Evolutionary conservation across 2,797 vertebrate genomes (phyloP), one percentile per base, ranked within the genome.

Genomic region (Falco naumanni): DNA sequence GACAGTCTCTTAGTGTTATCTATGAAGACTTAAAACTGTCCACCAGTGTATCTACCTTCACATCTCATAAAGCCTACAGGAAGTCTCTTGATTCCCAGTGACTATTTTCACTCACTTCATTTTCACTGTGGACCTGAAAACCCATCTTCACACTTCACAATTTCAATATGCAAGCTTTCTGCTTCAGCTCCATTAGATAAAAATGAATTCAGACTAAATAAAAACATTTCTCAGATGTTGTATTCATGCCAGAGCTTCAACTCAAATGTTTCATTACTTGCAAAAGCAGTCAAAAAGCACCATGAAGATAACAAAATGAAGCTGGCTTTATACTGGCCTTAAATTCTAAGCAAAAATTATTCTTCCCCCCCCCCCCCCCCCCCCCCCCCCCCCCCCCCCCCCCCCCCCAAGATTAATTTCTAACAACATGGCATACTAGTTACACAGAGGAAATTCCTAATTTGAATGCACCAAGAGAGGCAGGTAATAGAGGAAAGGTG

Each of bases 151-250:
- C 29, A 54, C 50, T 76, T 86, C 41, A 53, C 53, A 66, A 81
- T 77, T 95, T 81, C 86, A 91, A 93, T 84, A 87, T 15, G 41
- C 61, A 88, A 81, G 43, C 59, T 86, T 93, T 86, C 72, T 96
- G 82, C 74, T 82, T 90, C 74, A 76, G 77, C 34, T 82, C 57
- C 57, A 45, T 78, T 86, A 90, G 74, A 89, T 33, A 95, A 94
- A 95, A 96, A 93, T 43, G 0, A 95, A 94, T 85, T 95, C 82
- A 91, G 47, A 59, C 65, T 81, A 92, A 93, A 84, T 63, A 88
- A 90, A 95, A 93, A 61, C 70, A 90, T 71, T 92, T 90, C 48
- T 84, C 34, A 84, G 66, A 84, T 47, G 43, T 12, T 89, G 66
- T 15, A 90, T 51, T 92, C 66, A 69, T 45, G 54, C 33, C 47